phyloP scores from a whole-genome alignment of 2,888 invertebrate species.

The Saturnia japonica region DNA sequence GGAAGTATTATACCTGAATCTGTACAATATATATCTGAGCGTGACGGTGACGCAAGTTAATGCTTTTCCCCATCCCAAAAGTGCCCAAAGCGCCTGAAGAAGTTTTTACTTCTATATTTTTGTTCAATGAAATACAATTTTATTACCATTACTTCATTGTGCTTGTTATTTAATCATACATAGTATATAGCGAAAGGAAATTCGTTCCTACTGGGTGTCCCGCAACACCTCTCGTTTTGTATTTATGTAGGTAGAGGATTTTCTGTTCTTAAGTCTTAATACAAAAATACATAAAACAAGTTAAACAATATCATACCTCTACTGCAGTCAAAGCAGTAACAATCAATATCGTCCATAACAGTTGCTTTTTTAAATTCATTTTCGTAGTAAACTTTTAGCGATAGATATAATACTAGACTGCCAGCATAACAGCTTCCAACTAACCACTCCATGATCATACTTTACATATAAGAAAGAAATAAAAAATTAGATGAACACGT shows the following conservation, averaged over 20 bases:
- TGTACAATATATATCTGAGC: no score
- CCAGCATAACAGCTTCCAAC: constrained; percentile 60
- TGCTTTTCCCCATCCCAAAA: no score
- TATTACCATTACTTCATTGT: no score
- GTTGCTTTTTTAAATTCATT: constrained; percentile 61
- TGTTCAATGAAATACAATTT: no score
- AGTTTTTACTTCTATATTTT: no score
- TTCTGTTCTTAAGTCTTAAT: background rate
- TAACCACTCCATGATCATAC: constrained; percentile 57
- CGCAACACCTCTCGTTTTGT: no score
- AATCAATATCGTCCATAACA: constrained; percentile 43
- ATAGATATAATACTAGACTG: constrained; percentile 58
- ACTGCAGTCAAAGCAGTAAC: constrained; percentile 44
- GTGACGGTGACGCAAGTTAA: no score
- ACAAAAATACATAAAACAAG: background rate
- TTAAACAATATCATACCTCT: constrained; percentile 51
- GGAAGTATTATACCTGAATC: no score
- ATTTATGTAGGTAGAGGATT: background rate
- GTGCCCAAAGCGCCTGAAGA: no score
- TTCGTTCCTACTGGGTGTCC: no score
- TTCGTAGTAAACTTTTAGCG: constrained; percentile 59
- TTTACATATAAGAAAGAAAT: constrained; percentile 29
- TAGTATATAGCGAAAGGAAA: no score
- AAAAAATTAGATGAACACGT: constrained; percentile 39
- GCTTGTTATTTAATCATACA: no score